Evolutionary conservation across 2,888 invertebrate genomes (phyloP).

Genomic region (Orthosia gracilis): DNA sequence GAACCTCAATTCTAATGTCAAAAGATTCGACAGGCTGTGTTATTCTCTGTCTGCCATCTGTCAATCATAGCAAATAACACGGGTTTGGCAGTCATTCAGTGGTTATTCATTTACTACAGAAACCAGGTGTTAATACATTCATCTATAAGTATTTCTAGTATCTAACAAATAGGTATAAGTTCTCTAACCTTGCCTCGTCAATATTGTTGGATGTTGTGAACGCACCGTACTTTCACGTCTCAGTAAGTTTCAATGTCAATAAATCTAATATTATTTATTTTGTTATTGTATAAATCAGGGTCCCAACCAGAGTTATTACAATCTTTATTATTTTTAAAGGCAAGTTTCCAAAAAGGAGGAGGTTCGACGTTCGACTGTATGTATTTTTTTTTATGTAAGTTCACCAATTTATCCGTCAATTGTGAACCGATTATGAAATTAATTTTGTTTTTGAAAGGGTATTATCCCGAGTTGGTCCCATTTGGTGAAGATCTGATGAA

Average conservation of each 20-base stretch:
- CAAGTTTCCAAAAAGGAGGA: too few species aligned
- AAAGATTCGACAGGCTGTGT: not conserved
- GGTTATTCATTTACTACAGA: not conserved
- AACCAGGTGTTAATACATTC: not conserved
- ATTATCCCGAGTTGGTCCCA: too few species aligned
- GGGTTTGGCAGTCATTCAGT: not conserved
- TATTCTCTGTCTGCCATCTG: too few species aligned
- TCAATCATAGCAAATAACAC: too few species aligned
- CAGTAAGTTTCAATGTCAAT: slow-evolving; percentile 39
- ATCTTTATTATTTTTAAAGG: too few species aligned
- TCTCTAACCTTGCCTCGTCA: slow-evolving; percentile 10
- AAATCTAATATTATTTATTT: not conserved
- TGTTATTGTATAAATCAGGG: not conserved
- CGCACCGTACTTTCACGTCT: slow-evolving; percentile 27
- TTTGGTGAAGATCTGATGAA: too few species aligned
- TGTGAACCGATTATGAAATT: too few species aligned
- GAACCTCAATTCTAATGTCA: not conserved
- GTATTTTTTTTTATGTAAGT: too few species aligned
- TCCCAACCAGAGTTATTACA: too few species aligned
- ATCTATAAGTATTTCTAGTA: not conserved
- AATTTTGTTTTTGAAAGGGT: too few species aligned
- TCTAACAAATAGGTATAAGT: not conserved
- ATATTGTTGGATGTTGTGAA: not conserved
- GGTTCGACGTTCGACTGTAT: too few species aligned
- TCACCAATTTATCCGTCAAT: too few species aligned